Conservation (phyloP, 2,113 vertebrate species). For the Ceratotherium simum region DNA sequence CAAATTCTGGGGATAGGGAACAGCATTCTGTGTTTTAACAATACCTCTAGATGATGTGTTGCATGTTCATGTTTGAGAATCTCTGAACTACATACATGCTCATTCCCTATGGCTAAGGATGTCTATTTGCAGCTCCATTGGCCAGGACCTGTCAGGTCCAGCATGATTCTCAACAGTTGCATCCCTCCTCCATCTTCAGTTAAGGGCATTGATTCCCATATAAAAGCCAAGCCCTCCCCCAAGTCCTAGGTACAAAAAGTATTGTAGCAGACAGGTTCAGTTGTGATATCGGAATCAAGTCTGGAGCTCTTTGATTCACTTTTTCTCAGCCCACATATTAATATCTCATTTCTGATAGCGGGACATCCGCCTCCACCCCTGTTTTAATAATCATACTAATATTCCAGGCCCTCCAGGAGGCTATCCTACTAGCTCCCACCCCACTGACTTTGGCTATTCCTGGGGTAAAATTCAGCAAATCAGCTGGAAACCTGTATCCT, state of each 20-base stretch:
- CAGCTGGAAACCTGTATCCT: background rate
- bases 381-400: background rate
- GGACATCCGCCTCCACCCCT: background rate
- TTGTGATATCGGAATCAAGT: background rate
- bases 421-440: background rate
- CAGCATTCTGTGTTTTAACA: background rate
- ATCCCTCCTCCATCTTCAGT: background rate
- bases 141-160: background rate
- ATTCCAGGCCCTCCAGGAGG: background rate
- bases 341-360: background rate
- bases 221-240: background rate
- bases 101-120: background rate
- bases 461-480: slow-evolving; percentile 14
- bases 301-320: background rate
- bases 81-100: background rate
- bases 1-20: background rate
- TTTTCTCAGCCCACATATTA: background rate
- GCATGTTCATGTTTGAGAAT: background rate
- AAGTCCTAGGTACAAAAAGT: background rate
- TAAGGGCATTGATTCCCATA: background rate
- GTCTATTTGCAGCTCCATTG: background rate
- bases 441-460: background rate
- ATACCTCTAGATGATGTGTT: background rate
- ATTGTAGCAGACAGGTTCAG: background rate
- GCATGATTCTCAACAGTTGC: background rate